These are phyloP conservation scores for Aldabrachelys gigantea DNA, from an alignment of 2,113 vertebrate genomes.

Conservation along the genomic window DNA sequence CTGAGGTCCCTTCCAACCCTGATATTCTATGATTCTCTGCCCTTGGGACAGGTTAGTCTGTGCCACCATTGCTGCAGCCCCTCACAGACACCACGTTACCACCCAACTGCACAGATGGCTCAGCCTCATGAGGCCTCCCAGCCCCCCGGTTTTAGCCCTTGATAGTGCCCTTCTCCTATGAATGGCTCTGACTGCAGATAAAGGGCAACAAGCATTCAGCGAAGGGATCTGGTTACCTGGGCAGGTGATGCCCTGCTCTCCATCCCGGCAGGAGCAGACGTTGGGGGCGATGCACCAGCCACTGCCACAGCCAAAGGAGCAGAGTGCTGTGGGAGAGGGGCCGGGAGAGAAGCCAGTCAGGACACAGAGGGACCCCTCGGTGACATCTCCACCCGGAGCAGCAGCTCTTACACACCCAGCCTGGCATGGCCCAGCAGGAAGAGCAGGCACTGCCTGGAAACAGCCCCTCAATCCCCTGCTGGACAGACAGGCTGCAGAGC, in stretches of 20 bases:
- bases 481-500: not conserved
- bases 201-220: not conserved
- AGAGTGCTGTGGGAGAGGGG: slow-evolving; percentile 70
- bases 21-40: too few relatives aligned
- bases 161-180: not conserved
- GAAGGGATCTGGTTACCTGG: slow-evolving; percentile 74
- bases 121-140: not conserved
- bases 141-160: too few relatives aligned
- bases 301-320: slow-evolving; percentile 81
- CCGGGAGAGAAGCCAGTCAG: not conserved
- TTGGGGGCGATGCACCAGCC: slow-evolving; percentile 83
- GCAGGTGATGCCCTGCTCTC: slow-evolving; percentile 82
- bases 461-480: not conserved
- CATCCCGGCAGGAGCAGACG: slow-evolving; percentile 80
- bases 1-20: too few relatives aligned
- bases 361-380: too few relatives aligned
- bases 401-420: not conserved
- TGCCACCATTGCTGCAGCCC: not conserved
- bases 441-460: too few relatives aligned
- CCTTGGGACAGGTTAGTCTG: not conserved
- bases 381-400: not conserved
- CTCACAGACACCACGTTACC: not conserved
- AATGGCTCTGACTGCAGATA: not conserved
- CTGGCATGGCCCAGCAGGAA: not conserved
- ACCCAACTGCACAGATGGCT: not conserved